phyloP scores from a whole-genome alignment of 2,888 invertebrate species.

The Drosophila ezoana region DNA sequence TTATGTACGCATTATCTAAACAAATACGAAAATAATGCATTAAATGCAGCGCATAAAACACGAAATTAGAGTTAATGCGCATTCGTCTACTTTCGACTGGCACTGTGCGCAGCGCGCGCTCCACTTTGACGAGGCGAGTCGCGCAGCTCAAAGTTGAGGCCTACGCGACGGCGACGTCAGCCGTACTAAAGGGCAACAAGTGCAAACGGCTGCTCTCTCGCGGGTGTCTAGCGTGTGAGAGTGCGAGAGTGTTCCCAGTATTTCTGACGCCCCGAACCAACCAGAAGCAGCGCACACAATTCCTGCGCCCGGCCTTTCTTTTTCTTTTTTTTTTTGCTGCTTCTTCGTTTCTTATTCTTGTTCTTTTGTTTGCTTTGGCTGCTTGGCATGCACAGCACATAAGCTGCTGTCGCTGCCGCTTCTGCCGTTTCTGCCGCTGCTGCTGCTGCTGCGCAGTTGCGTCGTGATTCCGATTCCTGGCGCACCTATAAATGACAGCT shows the following conservation, averaged over 20 bases:
- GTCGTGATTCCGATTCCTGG: slow-evolving; percentile 35
- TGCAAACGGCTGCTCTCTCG: slow-evolving; percentile 48
- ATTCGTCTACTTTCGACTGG: slow-evolving; percentile 9
- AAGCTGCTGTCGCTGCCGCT: slow-evolving; percentile 23
- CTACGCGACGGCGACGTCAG: slow-evolving; percentile 5
- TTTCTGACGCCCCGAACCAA: slow-evolving; percentile 42
- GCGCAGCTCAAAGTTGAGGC: slow-evolving; percentile 29
- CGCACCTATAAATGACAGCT: slow-evolving; percentile 71
- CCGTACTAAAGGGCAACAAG: slow-evolving; percentile 53
- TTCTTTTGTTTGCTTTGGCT: slow-evolving; percentile 29
- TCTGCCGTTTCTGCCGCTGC: slow-evolving; percentile 18
- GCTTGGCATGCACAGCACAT: slow-evolving; percentile 66
- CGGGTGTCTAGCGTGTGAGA: background rate
- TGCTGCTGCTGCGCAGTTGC: slow-evolving; percentile 10
- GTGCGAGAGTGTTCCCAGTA: slow-evolving; percentile 59
- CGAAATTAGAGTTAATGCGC: slow-evolving; percentile 45
- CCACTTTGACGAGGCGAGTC: slow-evolving; percentile 62
- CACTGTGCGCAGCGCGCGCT: slow-evolving; percentile 16
- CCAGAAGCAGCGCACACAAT: slow-evolving; percentile 37
- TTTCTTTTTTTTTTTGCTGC: slow-evolving; percentile 14
- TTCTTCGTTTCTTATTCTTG: slow-evolving; percentile 16
- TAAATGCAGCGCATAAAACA: slow-evolving; percentile 64
- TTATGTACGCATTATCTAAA: slow-evolving; percentile 76
- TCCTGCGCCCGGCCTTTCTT: slow-evolving; percentile 37
- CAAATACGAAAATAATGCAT: slow-evolving; percentile 75